These are phyloP conservation scores for Tribolium madens DNA, from an alignment of 1,140 invertebrate genomes.

Conservation along the genomic window DNA sequence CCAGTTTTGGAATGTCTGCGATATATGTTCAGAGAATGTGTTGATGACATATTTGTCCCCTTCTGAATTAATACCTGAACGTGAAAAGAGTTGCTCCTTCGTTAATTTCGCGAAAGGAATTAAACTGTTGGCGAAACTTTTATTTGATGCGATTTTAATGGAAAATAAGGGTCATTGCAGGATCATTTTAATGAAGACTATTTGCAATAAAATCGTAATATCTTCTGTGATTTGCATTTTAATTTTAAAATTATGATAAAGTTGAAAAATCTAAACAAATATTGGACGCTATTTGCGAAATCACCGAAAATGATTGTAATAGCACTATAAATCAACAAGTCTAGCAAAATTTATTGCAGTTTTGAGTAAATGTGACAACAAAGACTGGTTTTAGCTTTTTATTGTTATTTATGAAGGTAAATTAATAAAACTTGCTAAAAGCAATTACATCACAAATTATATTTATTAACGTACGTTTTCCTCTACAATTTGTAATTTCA, in stretches of 20 bases:
- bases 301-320: too few relatives aligned
- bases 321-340: not conserved
- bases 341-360: not conserved
- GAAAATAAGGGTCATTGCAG: not conserved
- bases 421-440: not conserved
- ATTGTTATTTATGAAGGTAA: not conserved
- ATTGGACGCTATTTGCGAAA: too few relatives aligned
- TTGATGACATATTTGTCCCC: constrained; percentile 63
- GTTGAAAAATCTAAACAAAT: too few relatives aligned
- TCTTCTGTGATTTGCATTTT: not conserved
- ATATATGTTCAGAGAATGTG: constrained; percentile 60
- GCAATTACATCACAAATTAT: not conserved
- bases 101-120: not conserved
- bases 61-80: constrained; percentile 47
- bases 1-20: constrained; percentile 59
- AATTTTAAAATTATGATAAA: too few relatives aligned
- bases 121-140: not conserved
- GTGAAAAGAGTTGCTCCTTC: constrained; percentile 2
- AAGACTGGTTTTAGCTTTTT: not conserved
- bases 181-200: not conserved
- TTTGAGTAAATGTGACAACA: not conserved
- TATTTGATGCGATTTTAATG: too few relatives aligned
- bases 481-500: not conserved
- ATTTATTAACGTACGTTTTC: not conserved
- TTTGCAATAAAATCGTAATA: not conserved